Evolutionary conservation across 2,113 vertebrate genomes (phyloP).

Genomic region (Catagonus wagneri): DNA sequence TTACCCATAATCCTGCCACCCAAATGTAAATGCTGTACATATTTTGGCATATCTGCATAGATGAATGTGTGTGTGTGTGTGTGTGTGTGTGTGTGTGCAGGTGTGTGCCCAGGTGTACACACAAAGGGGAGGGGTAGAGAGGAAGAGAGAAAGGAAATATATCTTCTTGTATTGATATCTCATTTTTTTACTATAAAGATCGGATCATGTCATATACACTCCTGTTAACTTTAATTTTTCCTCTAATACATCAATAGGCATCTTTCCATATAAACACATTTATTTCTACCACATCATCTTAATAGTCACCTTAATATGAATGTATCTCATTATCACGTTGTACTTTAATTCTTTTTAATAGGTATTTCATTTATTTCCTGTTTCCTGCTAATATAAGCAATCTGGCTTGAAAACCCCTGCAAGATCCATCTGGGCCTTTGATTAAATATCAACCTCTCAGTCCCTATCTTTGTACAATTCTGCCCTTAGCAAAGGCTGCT

Average conservation of each 20-base stretch:
- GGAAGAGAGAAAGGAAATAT: not conserved
- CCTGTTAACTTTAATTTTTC: not conserved
- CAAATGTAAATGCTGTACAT: not conserved
- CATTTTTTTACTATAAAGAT: not conserved
- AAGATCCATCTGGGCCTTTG: not conserved
- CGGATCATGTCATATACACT: not conserved
- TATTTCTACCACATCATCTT: not conserved
- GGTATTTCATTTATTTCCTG: not conserved
- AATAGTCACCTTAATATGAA: not conserved
- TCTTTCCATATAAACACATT: not conserved
- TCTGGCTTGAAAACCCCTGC: not conserved
- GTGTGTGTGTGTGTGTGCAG: too few relatives aligned
- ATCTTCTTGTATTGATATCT: not conserved
- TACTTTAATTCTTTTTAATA: not conserved
- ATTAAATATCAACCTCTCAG: not conserved
- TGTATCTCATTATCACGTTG: not conserved
- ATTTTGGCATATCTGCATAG: not conserved
- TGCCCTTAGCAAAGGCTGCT: not conserved
- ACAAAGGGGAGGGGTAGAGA: not conserved
- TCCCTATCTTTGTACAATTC: not conserved
- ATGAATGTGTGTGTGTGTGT: not conserved
- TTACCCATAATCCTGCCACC: not conserved
- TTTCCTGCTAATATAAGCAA: not conserved
- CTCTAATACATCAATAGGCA: not conserved
- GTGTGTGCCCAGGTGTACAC: not conserved